Percentiles rank a stretch among this genome's conserved stretches.
Evolutionary conservation across 2,888 invertebrate genomes (phyloP).

Genomic region (Campoplex nolae): DNA sequence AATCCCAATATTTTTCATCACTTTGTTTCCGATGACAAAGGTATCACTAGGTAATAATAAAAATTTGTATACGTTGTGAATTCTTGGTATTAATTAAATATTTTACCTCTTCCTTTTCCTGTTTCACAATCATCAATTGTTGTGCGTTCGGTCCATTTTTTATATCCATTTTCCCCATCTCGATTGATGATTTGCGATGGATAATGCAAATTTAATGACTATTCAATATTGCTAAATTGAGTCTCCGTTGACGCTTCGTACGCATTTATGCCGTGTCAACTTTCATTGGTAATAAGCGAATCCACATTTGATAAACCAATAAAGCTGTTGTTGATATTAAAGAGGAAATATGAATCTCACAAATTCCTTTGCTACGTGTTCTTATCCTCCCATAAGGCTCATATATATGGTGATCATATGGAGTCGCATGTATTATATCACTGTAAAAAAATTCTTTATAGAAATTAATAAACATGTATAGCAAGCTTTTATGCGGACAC

Average conservation of each 20-base stretch:
- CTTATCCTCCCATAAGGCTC: no score
- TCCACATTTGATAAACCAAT: not conserved
- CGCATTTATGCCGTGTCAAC: not conserved
- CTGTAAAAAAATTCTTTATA: no score
- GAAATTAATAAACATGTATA: no score
- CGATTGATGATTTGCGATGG: not conserved
- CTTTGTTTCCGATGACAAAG: not conserved
- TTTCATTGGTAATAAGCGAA: not conserved
- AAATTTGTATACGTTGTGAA: not conserved
- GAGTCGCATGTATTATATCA: not conserved
- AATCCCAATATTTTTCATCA: not conserved
- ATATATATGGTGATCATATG: no score
- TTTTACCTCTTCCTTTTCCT: not conserved
- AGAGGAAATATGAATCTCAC: not conserved
- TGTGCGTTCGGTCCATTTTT: not conserved
- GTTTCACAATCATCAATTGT: slow-evolving; percentile 11
- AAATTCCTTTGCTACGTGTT: not conserved
- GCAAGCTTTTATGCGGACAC: no score
- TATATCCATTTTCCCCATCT: slow-evolving; percentile 9
- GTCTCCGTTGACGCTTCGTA: not conserved
- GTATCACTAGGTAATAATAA: no score
- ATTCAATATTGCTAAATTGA: slow-evolving; percentile 26
- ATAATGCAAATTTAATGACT: slow-evolving; percentile 15
- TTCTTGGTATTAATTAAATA: not conserved
- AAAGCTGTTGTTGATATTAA: not conserved